phyloP scores from a whole-genome alignment of 2,797 vertebrate genomes.

The Cynodonichthys magdalenae region DNA sequence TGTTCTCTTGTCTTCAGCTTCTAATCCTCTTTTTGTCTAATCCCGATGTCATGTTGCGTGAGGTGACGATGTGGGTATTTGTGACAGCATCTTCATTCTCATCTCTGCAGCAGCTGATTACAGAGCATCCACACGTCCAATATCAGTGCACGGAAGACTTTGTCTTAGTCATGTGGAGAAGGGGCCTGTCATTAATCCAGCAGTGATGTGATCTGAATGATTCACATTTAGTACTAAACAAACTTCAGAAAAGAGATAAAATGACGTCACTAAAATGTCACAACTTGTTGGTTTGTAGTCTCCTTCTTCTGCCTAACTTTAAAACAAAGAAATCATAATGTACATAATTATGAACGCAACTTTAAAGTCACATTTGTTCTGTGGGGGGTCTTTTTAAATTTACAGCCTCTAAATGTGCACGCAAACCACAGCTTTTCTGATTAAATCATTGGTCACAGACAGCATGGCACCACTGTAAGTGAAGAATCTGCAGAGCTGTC shows the following conservation, averaged over 20 bases:
- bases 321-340: background rate
- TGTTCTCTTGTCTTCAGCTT: background rate
- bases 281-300: slow-evolving; percentile 10
- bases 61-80: slow-evolving; percentile 16
- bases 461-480: slow-evolving; percentile 8
- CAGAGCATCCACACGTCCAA: slow-evolving; percentile 17
- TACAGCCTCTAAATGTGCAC: slow-evolving; percentile 15
- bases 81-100: slow-evolving; percentile 1
- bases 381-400: slow-evolving; percentile 12
- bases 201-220: slow-evolving; percentile 11
- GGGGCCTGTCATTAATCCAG: slow-evolving; percentile 28
- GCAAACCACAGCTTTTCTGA: slow-evolving; percentile 19
- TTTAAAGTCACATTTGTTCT: slow-evolving; percentile 1
- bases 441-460: slow-evolving; percentile 40
- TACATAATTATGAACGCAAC: background rate
- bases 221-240: background rate
- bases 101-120: slow-evolving; percentile 45
- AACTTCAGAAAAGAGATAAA: slow-evolving; percentile 5
- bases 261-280: background rate
- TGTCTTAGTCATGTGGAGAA: slow-evolving; percentile 9
- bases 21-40: background rate
- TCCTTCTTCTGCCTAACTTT: background rate
- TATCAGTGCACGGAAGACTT: slow-evolving; percentile 16
- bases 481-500: slow-evolving; percentile 12
- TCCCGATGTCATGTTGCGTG: slow-evolving; percentile 46